Percentiles rank a stretch among this genome's conserved stretches.
phyloP scores from a whole-genome alignment of 1,140 invertebrate species.

The Micrasema longulum region DNA sequence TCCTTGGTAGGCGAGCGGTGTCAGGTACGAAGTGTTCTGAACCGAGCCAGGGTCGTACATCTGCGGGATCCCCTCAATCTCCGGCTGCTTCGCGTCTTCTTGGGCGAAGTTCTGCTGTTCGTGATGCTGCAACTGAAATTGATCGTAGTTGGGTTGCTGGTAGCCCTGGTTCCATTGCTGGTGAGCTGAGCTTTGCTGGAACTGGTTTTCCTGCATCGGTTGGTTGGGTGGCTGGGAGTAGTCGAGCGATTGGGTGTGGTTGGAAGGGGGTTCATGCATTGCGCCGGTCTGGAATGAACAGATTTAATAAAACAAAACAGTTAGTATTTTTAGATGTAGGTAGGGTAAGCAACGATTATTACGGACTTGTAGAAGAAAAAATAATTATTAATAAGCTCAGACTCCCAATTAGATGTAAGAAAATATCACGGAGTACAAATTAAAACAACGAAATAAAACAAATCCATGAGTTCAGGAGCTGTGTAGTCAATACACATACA shows the following conservation, averaged over 20 bases:
- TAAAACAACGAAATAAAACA: too few species aligned
- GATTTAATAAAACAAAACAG: too few species aligned
- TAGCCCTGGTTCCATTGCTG: conserved; percentile 52
- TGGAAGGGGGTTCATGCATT: conserved; percentile 35
- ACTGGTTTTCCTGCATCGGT: conserved; percentile 23
- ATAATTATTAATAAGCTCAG: too few species aligned
- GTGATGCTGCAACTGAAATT: conserved; percentile 58
- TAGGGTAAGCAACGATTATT: too few species aligned
- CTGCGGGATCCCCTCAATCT: conserved; percentile 32
- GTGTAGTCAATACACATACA: too few species aligned
- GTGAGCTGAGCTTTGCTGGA: conserved; percentile 33
- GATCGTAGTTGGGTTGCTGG: conserved; percentile 62
- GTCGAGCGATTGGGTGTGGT: conserved; percentile 33
- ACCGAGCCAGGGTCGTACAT: conserved; percentile 43
- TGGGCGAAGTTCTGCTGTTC: conserved; percentile 48
- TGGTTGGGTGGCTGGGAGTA: conserved; percentile 19
- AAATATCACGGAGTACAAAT: too few species aligned
- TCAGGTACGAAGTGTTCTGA: conserved; percentile 41
- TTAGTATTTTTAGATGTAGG: too few species aligned
- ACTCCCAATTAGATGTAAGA: too few species aligned
- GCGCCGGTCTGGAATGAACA: conserved; percentile 32
- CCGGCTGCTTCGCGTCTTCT: conserved; percentile 43
- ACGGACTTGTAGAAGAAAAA: too few species aligned
- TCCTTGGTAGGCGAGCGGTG: conserved; percentile 14
- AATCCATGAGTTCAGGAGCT: too few species aligned